Conservation (phyloP, 2,888 invertebrate species). For the Opisthograptis luteolata region DNA sequence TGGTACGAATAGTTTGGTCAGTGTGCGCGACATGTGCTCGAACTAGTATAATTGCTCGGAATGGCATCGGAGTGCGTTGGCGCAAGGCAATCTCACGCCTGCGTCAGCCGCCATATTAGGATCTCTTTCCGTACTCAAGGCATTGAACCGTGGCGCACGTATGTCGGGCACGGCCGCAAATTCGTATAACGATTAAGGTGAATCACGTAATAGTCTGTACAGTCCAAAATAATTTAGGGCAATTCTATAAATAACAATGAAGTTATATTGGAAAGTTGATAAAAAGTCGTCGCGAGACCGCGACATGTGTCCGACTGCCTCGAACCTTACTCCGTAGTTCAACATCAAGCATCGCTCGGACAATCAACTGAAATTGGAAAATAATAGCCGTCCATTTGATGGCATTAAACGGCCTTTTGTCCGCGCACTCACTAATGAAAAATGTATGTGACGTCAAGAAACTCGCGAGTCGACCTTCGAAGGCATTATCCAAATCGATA, state of each 20-base stretch:
- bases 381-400: constrained; percentile 60
- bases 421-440: constrained; percentile 55
- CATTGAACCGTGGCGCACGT: constrained; percentile 80
- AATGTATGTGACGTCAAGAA: constrained; percentile 72
- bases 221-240: constrained; percentile 4
- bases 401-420: constrained; percentile 52
- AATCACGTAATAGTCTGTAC: constrained; percentile 20
- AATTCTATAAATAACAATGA: constrained; percentile 6
- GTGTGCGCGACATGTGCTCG: constrained; percentile 53
- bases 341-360: constrained; percentile 55
- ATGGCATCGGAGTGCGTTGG: constrained; percentile 70
- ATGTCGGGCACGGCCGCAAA: constrained; percentile 40
- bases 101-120: constrained; percentile 76
- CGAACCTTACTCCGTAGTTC: constrained; percentile 41
- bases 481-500: constrained; percentile 55
- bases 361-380: constrained; percentile 63
- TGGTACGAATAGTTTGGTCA: not conserved
- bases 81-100: constrained; percentile 73
- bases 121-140: constrained; percentile 78
- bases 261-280: constrained; percentile 12
- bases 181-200: constrained; percentile 27
- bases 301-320: constrained; percentile 45
- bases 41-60: constrained; percentile 64
- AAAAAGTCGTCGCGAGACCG: constrained; percentile 33
- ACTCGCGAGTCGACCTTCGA: constrained; percentile 37